Evolutionary conservation across 2,888 invertebrate species (phyloP).

Genomic region (Plebejus anna): DNA sequence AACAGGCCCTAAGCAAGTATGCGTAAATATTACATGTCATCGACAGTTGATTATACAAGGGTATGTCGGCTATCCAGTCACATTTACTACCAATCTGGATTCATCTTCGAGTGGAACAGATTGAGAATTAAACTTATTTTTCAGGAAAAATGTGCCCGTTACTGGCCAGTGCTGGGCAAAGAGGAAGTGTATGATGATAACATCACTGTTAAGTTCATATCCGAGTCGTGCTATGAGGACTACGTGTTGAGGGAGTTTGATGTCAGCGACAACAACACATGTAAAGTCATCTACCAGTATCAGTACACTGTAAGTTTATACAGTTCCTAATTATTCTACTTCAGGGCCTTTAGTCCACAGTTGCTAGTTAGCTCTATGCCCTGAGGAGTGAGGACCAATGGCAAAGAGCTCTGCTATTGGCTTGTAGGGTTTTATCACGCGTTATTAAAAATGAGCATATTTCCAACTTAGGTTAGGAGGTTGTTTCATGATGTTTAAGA

Average conservation of each 20-base stretch:
- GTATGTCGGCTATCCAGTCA: no score
- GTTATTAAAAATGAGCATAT: no score
- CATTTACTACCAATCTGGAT: no score
- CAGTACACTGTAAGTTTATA: slow-evolving; percentile 59
- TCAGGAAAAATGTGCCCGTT: slow-evolving; percentile 92
- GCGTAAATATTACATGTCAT: no score
- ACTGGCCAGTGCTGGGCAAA: slow-evolving; percentile 93
- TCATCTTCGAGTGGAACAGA: background rate
- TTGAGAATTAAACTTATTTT: slow-evolving; percentile 35
- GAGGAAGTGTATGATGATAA: slow-evolving; percentile 86
- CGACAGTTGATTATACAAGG: no score
- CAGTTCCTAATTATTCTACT: background rate
- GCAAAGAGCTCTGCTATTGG: background rate
- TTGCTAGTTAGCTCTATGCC: no score
- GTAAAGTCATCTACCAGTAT: slow-evolving; percentile 62
- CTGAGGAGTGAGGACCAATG: background rate
- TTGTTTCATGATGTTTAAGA: no score
- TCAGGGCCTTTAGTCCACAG: background rate
- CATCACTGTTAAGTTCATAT: slow-evolving; percentile 83
- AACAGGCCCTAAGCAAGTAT: no score
- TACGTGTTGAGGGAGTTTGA: slow-evolving; percentile 92
- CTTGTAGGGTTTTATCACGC: background rate
- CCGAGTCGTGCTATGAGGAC: slow-evolving; percentile 89
- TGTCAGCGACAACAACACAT: slow-evolving; percentile 47
- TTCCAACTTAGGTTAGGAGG: background rate